These are phyloP conservation scores for Patella caerulea DNA, from an alignment of 2,888 invertebrate species.

Conservation along the genomic window DNA sequence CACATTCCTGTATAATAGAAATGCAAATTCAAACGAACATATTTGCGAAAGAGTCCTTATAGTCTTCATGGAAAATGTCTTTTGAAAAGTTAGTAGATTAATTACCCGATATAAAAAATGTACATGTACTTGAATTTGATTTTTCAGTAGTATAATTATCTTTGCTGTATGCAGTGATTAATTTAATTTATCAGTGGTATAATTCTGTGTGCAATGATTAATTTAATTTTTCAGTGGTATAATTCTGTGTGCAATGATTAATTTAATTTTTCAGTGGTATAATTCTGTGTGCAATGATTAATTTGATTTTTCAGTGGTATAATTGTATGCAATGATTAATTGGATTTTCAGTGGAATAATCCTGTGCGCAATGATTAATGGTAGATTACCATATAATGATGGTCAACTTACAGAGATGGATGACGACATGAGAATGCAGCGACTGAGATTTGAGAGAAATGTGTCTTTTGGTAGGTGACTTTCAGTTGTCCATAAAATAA, in stretches of 20 bases:
- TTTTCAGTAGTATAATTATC: too few species aligned
- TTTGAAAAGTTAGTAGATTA: too few species aligned
- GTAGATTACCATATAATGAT: slow-evolving; percentile 53
- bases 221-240: neutral
- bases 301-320: slow-evolving; percentile 42
- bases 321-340: slow-evolving; percentile 21
- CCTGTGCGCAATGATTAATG: slow-evolving; percentile 56
- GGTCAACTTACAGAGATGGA: slow-evolving; percentile 47
- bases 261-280: too few species aligned
- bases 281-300: neutral
- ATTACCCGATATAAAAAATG: too few species aligned
- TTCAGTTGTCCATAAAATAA: too few species aligned
- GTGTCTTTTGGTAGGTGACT: slow-evolving; percentile 46
- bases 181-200: too few species aligned
- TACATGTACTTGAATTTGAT: too few species aligned
- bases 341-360: slow-evolving; percentile 46
- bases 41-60: too few species aligned
- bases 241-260: neutral
- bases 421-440: slow-evolving; percentile 55
- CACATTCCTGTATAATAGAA: too few species aligned
- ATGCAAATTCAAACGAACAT: too few species aligned
- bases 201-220: neutral
- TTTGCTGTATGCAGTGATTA: too few species aligned
- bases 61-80: too few species aligned
- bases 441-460: slow-evolving; percentile 45